Evolutionary conservation across 2,113 vertebrate genomes (phyloP).

Genomic region (Ascaphus truei): DNA sequence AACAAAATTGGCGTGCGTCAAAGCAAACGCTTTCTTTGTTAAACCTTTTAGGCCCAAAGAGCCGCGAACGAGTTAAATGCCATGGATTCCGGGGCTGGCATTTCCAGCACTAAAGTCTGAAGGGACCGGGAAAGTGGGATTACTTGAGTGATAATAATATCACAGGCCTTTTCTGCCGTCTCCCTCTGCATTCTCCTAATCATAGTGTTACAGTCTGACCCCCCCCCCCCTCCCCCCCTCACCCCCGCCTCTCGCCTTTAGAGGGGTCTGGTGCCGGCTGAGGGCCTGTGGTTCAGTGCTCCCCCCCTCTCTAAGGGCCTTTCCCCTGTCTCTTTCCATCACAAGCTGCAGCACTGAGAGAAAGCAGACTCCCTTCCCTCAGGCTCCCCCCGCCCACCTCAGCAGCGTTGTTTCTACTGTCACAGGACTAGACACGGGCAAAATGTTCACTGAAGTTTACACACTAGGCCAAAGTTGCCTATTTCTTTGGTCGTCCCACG

Average conservation of each 20-base stretch:
- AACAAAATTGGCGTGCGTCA: no score
- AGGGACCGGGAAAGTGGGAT: slow-evolving; percentile 25
- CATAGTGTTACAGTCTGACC: slow-evolving; percentile 23
- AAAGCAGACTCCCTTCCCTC: slow-evolving; percentile 62
- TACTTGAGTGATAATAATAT: slow-evolving; percentile 37
- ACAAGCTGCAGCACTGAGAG: slow-evolving; percentile 55
- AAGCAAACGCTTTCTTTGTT: no score
- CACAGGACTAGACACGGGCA: no score
- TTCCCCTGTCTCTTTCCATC: slow-evolving; percentile 63
- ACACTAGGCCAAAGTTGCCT: not conserved
- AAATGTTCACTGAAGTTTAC: no score
- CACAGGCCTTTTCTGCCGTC: slow-evolving; percentile 21
- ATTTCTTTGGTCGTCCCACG: no score
- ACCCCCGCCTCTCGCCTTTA: slow-evolving; percentile 23
- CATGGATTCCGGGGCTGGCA: slow-evolving; percentile 9
- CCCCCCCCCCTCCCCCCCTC: not conserved
- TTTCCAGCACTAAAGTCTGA: slow-evolving; percentile 26
- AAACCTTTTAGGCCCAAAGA: not conserved
- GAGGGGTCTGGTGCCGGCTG: slow-evolving; percentile 38
- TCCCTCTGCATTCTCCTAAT: slow-evolving; percentile 28
- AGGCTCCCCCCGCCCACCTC: slow-evolving; percentile 22
- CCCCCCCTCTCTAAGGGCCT: slow-evolving; percentile 58
- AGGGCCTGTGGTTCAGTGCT: slow-evolving; percentile 46
- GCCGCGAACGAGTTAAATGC: slow-evolving; percentile 5
- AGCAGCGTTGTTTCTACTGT: slow-evolving; percentile 1